phyloP scores from a whole-genome alignment of 2,888 invertebrate genomes.

The Athetis lepigone region DNA sequence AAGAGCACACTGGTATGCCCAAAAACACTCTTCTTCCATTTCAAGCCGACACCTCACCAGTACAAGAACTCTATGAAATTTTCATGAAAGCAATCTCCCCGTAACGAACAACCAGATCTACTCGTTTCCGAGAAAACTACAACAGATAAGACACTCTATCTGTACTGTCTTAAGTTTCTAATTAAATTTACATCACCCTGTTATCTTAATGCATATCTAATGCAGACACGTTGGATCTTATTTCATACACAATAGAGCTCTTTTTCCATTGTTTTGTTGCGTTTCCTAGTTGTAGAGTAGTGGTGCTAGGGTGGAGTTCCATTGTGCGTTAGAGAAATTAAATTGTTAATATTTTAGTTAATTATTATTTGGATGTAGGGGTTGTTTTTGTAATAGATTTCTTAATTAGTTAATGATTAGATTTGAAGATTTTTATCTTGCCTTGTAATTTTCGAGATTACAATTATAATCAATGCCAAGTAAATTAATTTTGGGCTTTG shows the following conservation, averaged over 20 bases:
- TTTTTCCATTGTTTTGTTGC: conserved; percentile 39
- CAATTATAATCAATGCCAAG: no score
- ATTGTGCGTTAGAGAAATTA: conserved; percentile 23
- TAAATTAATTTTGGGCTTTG: no score
- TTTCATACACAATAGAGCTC: conserved; percentile 45
- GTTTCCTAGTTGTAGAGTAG: conserved; percentile 18
- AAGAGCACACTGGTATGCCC: conserved; percentile 3
- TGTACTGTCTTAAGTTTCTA: conserved; percentile 66
- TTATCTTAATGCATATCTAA: conserved; percentile 63
- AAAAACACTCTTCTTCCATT: conserved; percentile 19
- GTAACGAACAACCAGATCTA: conserved; percentile 37
- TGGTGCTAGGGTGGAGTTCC: conserved; percentile 32
- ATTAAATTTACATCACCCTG: conserved; percentile 71
- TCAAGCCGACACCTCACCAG: conserved; percentile 14
- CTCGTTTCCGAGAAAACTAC: conserved; percentile 52
- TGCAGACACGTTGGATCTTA: conserved; percentile 49
- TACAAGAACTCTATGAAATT: conserved; percentile 51
- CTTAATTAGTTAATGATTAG: background rate
- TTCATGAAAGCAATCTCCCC: conserved; percentile 57
- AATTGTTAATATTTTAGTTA: conserved; percentile 45
- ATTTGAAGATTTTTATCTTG: background rate
- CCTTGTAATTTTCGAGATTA: background rate
- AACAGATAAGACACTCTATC: conserved; percentile 53
- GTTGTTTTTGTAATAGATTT: conserved; percentile 11
- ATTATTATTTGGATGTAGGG: conserved; percentile 18